phyloP scores from a whole-genome alignment of 1,140 invertebrate genomes.

The Polypedilum vanderplanki region DNA sequence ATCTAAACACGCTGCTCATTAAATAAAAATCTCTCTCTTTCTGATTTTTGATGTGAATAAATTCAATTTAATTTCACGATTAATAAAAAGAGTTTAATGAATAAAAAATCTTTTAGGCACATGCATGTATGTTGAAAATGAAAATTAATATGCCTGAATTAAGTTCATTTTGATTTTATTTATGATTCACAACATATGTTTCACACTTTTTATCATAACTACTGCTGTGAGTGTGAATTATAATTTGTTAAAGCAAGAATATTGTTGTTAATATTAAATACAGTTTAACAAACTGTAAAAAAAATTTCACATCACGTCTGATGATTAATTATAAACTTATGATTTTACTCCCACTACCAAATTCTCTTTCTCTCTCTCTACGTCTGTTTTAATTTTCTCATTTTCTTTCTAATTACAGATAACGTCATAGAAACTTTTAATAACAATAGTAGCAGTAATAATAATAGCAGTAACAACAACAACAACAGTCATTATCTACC shows the following conservation, averaged over 20 bases:
- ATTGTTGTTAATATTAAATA: neutral
- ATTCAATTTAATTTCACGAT: no score
- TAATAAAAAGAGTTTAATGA: no score
- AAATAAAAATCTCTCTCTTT: no score
- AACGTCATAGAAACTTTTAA: neutral
- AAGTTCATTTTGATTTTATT: neutral
- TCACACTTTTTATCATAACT: neutral
- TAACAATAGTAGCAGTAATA: neutral
- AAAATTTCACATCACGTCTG: neutral
- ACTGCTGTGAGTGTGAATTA: neutral
- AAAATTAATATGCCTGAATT: conserved; percentile 6
- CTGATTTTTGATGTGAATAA: no score
- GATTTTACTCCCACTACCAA: no score
- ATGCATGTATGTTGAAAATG: conserved; percentile 3
- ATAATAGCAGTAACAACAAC: neutral
- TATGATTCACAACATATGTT: conserved; percentile 16
- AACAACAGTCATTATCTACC: neutral
- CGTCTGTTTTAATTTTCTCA: neutral
- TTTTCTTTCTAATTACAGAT: neutral
- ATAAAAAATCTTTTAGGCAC: neutral
- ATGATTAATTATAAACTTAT: neutral
- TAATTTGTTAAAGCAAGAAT: neutral
- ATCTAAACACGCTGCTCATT: no score
- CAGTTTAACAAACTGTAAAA: conserved; percentile 14
- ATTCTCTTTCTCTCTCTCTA: no score